Conservation (phyloP, 2,888 invertebrate species). For the Synanthedon formicaeformis region DNA sequence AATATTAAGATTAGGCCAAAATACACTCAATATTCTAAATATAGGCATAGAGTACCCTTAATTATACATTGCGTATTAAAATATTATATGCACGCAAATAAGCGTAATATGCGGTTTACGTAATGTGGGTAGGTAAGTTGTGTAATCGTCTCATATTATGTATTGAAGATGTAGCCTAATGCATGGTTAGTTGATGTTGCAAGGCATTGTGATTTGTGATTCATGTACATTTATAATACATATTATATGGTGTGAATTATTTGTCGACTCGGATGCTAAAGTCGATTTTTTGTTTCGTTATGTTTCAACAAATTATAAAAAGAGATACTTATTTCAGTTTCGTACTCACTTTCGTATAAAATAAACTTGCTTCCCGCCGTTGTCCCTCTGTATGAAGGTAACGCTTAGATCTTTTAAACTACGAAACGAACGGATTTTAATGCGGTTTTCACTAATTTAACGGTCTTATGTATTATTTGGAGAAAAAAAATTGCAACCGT, state of each 20-base stretch:
- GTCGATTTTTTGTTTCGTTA: background rate
- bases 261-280: background rate
- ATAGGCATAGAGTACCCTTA: slow-evolving; percentile 5
- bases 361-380: too few relatives aligned
- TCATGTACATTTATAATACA: background rate
- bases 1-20: too few relatives aligned
- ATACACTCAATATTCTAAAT: too few relatives aligned
- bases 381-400: too few relatives aligned
- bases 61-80: slow-evolving; percentile 23
- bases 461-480: too few relatives aligned
- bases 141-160: slow-evolving; percentile 11
- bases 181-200: slow-evolving; percentile 2
- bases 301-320: background rate
- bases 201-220: slow-evolving; percentile 4
- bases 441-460: too few relatives aligned
- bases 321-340: too few relatives aligned
- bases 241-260: background rate
- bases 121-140: slow-evolving; percentile 15
- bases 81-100: slow-evolving; percentile 16
- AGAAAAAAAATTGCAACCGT: too few relatives aligned
- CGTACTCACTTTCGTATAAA: too few relatives aligned
- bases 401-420: too few relatives aligned
- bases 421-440: too few relatives aligned
- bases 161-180: slow-evolving; percentile 9
- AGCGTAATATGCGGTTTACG: slow-evolving; percentile 18